These are phyloP conservation scores for Delphinus delphis DNA, from an alignment of 2,113 vertebrate species.

Conservation along the genomic window DNA sequence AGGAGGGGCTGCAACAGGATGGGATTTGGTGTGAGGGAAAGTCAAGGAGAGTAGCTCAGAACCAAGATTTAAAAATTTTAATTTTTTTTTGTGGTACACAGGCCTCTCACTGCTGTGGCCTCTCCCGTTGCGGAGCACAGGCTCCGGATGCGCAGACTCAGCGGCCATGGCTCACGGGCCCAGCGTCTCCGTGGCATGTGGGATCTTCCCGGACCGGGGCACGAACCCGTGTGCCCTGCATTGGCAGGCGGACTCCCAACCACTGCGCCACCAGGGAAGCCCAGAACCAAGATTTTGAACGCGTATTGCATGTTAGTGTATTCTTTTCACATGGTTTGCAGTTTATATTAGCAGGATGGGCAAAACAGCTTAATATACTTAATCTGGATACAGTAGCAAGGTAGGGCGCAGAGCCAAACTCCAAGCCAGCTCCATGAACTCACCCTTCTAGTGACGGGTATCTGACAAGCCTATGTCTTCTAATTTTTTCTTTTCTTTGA, in stretches of 20 bases:
- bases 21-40: not conserved
- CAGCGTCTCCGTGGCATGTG: no score
- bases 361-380: not conserved
- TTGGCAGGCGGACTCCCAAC: no score
- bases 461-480: not conserved
- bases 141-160: no score
- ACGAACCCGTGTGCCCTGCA: no score
- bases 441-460: not conserved
- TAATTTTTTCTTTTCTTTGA: constrained; percentile 18
- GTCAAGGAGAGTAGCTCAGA: not conserved
- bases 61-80: not conserved
- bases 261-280: not conserved
- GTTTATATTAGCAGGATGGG: not conserved
- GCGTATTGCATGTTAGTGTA: fast-evolving
- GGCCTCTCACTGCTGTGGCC: no score
- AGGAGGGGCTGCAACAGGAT: not conserved
- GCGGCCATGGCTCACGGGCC: no score
- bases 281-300: not conserved
- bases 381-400: not conserved
- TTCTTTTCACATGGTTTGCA: not conserved
- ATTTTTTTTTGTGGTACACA: fast-evolving
- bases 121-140: no score
- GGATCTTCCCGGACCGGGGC: no score
- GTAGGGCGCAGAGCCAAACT: not conserved
- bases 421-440: not conserved